Evolutionary conservation across 1,140 invertebrate genomes (phyloP), one percentile per base, ranked within the genome.

Genomic region (Alviniconcha marisindica): DNA sequence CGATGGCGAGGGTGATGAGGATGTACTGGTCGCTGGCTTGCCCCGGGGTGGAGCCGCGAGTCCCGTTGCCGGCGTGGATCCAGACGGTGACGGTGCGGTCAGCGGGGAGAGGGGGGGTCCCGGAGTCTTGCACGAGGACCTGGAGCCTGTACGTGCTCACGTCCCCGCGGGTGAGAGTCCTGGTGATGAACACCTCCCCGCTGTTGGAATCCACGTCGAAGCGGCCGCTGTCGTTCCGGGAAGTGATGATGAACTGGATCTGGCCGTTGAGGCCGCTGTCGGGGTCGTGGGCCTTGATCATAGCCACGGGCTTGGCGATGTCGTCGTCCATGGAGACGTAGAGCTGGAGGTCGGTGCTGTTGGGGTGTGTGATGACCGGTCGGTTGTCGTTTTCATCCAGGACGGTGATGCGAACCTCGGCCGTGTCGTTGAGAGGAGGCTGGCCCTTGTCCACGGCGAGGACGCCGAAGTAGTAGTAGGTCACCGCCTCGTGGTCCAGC

Each of bases 391-490:
- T 99, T 0, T 97, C 95, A 93, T 99, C 98, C 51, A 96, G 93
- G 12, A 99, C 94, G 77, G 94, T 95, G 7, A 99, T 92, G 84
- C 95, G 94, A 36, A 99, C 96, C 0, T 96, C 97, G 2, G 97
- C 97, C 0, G 97, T 97, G 7, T 97, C 97, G 18, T 96, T 97
- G 89, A 97, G 96, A 0, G 96, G 95, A 18, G 97, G 97, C 85
- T 95, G 95, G 21, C 98, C 98, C 94, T 97, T 97, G 94, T 99
- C 98, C 92, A 95, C 96, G 2, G 97, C 98, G 18, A 97, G 94
- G 0, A 99, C 96, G 83, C 95, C 94, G 83, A 99, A 96, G 90
- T 96, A 95, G 92, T 98, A 98, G 63, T 95, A 92, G 95, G 2
- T 95, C 93, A 74, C 95, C 84, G 93, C 95, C 94, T 99, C 98